phyloP scores from a whole-genome alignment of 2,888 invertebrate species.

The Villa cingulata region DNA sequence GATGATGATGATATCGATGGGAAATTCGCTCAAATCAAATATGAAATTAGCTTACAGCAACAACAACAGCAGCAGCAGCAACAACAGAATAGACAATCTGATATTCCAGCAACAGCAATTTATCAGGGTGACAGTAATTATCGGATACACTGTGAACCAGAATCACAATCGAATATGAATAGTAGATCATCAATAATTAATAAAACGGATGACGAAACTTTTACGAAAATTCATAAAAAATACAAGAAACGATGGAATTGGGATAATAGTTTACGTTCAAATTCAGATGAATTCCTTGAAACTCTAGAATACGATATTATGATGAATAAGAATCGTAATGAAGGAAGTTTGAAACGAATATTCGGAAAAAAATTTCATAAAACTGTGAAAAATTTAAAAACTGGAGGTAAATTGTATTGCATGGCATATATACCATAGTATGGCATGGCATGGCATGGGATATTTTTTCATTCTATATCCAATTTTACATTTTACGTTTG shows the following conservation, averaged over 20 bases:
- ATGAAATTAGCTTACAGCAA: constrained; percentile 26
- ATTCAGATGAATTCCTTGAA: constrained; percentile 33
- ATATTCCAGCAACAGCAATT: constrained; percentile 17
- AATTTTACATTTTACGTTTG: too few relatives aligned
- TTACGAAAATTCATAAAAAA: neutral
- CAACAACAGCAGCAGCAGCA: too few relatives aligned
- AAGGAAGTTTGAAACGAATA: too few relatives aligned
- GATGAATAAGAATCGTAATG: too few relatives aligned
- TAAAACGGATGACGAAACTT: neutral
- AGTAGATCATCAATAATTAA: neutral
- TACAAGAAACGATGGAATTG: constrained; percentile 24
- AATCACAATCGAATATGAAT: neutral
- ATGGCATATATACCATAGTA: too few relatives aligned
- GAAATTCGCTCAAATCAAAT: constrained; percentile 28
- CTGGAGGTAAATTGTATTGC: too few relatives aligned
- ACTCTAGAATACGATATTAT: constrained; percentile 29
- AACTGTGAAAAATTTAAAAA: too few relatives aligned
- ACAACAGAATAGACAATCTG: constrained; percentile 12
- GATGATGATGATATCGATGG: constrained; percentile 31
- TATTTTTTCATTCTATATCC: too few relatives aligned
- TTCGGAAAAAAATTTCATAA: too few relatives aligned
- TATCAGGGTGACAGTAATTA: too few relatives aligned
- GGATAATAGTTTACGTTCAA: constrained; percentile 34
- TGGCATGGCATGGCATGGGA: too few relatives aligned
- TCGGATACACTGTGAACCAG: too few relatives aligned